A percentile compares a stretch with the other conserved stretches of the same genome.
Conservation (phyloP, 1,140 invertebrate genomes). For the Paracyclopina nana region DNA sequence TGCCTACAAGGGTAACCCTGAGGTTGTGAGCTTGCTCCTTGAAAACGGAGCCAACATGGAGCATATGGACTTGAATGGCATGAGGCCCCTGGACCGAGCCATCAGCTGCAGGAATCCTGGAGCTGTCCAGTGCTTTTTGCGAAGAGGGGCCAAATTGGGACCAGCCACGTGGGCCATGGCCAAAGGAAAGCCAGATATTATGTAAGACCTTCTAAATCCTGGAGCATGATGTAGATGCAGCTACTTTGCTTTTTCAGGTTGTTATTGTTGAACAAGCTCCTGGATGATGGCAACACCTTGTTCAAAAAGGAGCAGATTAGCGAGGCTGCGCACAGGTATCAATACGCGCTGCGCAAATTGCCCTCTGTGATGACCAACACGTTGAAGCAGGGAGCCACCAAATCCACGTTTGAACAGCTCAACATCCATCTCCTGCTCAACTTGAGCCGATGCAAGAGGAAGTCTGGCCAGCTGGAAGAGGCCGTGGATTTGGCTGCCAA, state of each 20-base stretch:
- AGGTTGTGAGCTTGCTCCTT: not conserved
- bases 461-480: slow-evolving; percentile 43
- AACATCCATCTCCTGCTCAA: slow-evolving; percentile 72
- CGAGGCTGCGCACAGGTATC: slow-evolving; percentile 82
- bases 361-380: slow-evolving; percentile 25
- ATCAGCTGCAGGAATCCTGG: not conserved
- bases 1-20: not conserved
- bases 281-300: slow-evolving; percentile 84
- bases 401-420: slow-evolving; percentile 63
- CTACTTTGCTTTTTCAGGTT: slow-evolving; percentile 30
- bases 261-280: slow-evolving; percentile 77
- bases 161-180: not conserved
- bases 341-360: slow-evolving; percentile 83
- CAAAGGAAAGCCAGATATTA: not conserved
- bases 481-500: slow-evolving; percentile 67
- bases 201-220: not conserved
- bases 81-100: not conserved
- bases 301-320: slow-evolving; percentile 71
- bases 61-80: not conserved
- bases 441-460: slow-evolving; percentile 71
- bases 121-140: not conserved
- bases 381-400: slow-evolving; percentile 22
- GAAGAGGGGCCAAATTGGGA: not conserved
- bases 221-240: not conserved
- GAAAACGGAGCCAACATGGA: not conserved